A percentile compares a stretch with the other conserved stretches of the same genome.
Conservation (phyloP, 1,140 invertebrate species). For the Papilio xuthus region DNA sequence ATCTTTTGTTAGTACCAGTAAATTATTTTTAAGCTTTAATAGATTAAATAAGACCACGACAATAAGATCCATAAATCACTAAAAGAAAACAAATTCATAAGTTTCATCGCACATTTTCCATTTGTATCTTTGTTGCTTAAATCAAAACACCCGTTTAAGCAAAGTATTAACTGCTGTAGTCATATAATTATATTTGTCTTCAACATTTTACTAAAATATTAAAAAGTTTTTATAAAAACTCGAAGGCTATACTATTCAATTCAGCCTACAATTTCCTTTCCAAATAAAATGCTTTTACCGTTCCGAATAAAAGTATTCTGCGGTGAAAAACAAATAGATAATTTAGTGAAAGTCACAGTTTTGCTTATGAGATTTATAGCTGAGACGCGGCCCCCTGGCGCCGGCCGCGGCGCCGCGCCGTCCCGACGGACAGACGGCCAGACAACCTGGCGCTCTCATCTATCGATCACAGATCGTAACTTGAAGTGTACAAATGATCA, state of each 20-base stretch:
- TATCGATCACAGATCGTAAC: constrained; percentile 63
- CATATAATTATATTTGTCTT: too few relatives aligned
- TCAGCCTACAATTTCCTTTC: not conserved
- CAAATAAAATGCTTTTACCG: not conserved
- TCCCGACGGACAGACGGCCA: constrained; percentile 70
- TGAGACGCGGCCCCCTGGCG: constrained; percentile 64
- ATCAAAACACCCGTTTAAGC: not conserved
- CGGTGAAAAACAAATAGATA: constrained; percentile 40
- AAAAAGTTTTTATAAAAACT: too few relatives aligned
- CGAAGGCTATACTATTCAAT: not conserved
- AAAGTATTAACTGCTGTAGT: not conserved
- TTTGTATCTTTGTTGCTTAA: too few relatives aligned
- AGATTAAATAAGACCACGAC: too few relatives aligned
- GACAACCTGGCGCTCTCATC: constrained; percentile 57
- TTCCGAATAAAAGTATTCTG: not conserved
- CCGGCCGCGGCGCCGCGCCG: constrained; percentile 64
- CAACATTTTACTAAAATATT: too few relatives aligned
- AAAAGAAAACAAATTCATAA: not conserved
- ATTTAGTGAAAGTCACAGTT: constrained; percentile 42
- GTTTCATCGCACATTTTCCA: too few relatives aligned
- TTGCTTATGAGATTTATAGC: constrained; percentile 62
- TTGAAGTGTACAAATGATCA: not conserved
- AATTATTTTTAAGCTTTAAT: too few relatives aligned
- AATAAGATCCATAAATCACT: too few relatives aligned
- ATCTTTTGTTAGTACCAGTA: not conserved